These are phyloP conservation scores for Calephelis virginiensis DNA, from an alignment of 1,140 invertebrate species.

Conservation along the genomic window DNA sequence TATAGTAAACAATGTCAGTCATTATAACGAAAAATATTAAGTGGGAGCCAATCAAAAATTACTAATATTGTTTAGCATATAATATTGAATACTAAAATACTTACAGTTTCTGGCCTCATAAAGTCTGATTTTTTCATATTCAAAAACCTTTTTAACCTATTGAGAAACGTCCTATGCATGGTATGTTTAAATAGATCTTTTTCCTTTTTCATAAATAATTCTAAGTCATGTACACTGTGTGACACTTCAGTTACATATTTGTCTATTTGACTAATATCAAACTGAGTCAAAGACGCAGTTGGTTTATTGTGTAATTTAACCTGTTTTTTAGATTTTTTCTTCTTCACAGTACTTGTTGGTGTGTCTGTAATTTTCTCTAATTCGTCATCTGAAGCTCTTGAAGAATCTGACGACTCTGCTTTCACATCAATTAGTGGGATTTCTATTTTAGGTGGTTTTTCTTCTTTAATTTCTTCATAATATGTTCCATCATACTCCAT, in stretches of 20 bases:
- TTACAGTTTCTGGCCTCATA: neutral
- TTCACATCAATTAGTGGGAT: neutral
- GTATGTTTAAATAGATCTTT: constrained; percentile 10
- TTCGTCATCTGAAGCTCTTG: neutral
- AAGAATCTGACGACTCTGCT: neutral
- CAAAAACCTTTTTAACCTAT: constrained; percentile 9
- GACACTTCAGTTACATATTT: constrained; percentile 5
- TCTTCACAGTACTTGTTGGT: neutral
- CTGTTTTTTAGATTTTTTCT: neutral
- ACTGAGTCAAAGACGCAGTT: neutral
- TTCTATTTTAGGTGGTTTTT: neutral
- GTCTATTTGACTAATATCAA: constrained; percentile 8
- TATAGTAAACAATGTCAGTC: too few relatives aligned
- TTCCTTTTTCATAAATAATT: neutral
- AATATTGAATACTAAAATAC: neutral
- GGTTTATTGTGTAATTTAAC: neutral
- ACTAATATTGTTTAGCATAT: too few relatives aligned
- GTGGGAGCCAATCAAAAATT: too few relatives aligned
- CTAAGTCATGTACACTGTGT: constrained; percentile 1
- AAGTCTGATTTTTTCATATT: constrained; percentile 4
- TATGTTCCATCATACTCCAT: neutral
- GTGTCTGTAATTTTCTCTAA: neutral
- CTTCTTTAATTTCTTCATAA: constrained; percentile 13
- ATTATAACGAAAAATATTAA: too few relatives aligned
- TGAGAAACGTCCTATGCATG: constrained; percentile 5